Evolutionary conservation across 2,888 invertebrate species (phyloP).

Genomic region (Thecocarcelia acutangulata): DNA sequence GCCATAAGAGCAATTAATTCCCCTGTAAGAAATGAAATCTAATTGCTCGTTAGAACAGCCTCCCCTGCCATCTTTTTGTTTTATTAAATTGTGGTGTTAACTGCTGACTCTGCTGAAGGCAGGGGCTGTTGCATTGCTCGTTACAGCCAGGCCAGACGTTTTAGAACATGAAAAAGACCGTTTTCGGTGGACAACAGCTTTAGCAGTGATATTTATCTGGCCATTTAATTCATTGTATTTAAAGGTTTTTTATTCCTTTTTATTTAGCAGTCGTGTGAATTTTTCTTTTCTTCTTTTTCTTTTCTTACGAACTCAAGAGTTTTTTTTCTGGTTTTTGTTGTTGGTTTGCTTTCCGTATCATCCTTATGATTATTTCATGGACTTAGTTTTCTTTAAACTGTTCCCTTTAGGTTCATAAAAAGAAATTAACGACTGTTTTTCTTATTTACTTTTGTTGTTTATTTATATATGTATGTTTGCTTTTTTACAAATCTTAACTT

Average conservation of each 20-base stretch:
- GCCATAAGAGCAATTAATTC: constrained; percentile 78
- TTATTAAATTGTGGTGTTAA: constrained; percentile 75
- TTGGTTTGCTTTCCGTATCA: constrained; percentile 46
- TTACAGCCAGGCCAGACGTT: constrained; percentile 6
- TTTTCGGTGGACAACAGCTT: constrained; percentile 59
- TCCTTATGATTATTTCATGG: constrained; percentile 62
- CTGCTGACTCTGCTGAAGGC: constrained; percentile 78
- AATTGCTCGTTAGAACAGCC: constrained; percentile 79
- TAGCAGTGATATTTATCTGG: constrained; percentile 66
- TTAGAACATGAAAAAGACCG: neutral
- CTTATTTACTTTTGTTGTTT: constrained; percentile 64
- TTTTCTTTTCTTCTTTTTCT: constrained; percentile 45
- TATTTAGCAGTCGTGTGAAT: constrained; percentile 67
- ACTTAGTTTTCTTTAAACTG: constrained; percentile 75
- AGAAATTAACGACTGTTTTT: constrained; percentile 81
- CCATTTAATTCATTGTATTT: constrained; percentile 73
- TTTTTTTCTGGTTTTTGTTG: constrained; percentile 10
- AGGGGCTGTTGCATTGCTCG: constrained; percentile 52
- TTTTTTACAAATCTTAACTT: constrained; percentile 7
- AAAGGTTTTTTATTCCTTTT: constrained; percentile 62
- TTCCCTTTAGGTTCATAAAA: constrained; percentile 82
- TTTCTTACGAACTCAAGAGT: constrained; percentile 51
- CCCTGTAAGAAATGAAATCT: constrained; percentile 80
- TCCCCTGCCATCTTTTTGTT: constrained; percentile 66
- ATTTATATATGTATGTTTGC: constrained; percentile 14